Conservation (phyloP, 2,888 invertebrate genomes). For the Ischnus inquisitorius region DNA sequence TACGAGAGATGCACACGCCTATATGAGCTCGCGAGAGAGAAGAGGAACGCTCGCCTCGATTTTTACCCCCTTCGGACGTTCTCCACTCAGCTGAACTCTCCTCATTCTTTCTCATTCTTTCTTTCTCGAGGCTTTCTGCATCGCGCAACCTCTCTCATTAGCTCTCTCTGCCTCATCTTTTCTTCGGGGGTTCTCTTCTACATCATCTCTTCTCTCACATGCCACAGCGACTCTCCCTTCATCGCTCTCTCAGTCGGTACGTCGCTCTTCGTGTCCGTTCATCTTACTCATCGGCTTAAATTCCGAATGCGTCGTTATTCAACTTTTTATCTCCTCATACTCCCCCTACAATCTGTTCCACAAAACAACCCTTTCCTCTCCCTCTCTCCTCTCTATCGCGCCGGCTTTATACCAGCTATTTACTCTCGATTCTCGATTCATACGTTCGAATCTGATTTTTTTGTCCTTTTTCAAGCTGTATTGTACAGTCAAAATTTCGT, state of each 20-base stretch:
- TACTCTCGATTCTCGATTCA: constrained; percentile 1
- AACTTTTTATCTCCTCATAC: constrained; percentile 76
- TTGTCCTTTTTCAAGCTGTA: neutral
- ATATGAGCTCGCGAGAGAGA: constrained; percentile 61
- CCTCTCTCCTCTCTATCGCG: constrained; percentile 14
- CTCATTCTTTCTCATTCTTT: constrained; percentile 46
- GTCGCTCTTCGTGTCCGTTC: constrained; percentile 78
- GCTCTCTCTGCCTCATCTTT: constrained; percentile 49
- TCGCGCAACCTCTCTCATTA: constrained; percentile 63
- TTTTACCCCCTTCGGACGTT: constrained; percentile 61
- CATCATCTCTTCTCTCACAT: constrained; percentile 49
- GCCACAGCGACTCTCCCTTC: constrained; percentile 55
- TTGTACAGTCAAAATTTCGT: neutral
- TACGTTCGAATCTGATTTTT: neutral
- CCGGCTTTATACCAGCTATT: constrained; percentile 8
- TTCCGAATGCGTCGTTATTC: constrained; percentile 82
- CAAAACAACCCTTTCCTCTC: constrained; percentile 31
- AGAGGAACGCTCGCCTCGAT: constrained; percentile 64
- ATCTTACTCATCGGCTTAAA: constrained; percentile 78
- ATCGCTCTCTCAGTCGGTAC: constrained; percentile 63
- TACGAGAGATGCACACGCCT: constrained; percentile 18
- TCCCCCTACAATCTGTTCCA: constrained; percentile 45
- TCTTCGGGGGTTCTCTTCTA: constrained; percentile 51
- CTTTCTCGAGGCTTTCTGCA: constrained; percentile 45
- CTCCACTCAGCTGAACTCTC: constrained; percentile 45